These are phyloP conservation scores for Lipotes vexillifer DNA, from an alignment of 2,113 vertebrate species.

Conservation along the genomic window DNA sequence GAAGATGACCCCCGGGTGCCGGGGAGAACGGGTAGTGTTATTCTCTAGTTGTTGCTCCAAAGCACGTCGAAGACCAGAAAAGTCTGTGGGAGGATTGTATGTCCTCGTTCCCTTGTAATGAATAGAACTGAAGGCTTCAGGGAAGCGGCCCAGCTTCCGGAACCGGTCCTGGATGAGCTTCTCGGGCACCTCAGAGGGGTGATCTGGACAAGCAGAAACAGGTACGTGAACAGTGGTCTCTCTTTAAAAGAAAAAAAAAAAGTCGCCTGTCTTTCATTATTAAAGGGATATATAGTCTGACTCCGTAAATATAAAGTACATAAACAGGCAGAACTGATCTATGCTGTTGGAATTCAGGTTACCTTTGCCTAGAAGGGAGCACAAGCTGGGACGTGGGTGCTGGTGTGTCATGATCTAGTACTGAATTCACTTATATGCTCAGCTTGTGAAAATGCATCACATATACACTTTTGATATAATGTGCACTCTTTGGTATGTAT, in stretches of 20 bases:
- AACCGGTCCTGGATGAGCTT: conserved; percentile 98
- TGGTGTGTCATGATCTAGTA: background rate
- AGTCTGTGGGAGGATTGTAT: conserved; percentile 97
- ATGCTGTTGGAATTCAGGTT: background rate
- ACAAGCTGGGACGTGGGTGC: too few species aligned
- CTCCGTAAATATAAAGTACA: background rate
- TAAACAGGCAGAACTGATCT: background rate
- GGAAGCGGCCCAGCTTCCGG: conserved; percentile 93
- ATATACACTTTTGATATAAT: background rate
- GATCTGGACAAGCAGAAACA: conserved; percentile 80
- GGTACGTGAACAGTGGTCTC: background rate
- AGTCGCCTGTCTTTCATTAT: background rate
- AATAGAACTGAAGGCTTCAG: conserved; percentile 98
- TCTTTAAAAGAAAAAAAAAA: background rate
- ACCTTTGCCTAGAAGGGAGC: background rate
- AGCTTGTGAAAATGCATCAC: background rate
- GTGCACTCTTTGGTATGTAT: background rate
- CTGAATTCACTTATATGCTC: background rate
- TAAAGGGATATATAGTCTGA: background rate
- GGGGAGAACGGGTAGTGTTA: conserved; percentile 95
- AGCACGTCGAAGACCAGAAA: conserved; percentile 91
- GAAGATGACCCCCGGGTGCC: conserved; percentile 93
- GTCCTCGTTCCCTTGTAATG: conserved; percentile 97
- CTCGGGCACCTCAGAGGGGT: conserved; percentile 90
- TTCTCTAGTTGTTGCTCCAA: conserved; percentile 96